Percentiles rank a stretch among this genome's conserved stretches.
Evolutionary conservation across 2,888 invertebrate species (phyloP).

Genomic region (Nomada hirtipes): DNA sequence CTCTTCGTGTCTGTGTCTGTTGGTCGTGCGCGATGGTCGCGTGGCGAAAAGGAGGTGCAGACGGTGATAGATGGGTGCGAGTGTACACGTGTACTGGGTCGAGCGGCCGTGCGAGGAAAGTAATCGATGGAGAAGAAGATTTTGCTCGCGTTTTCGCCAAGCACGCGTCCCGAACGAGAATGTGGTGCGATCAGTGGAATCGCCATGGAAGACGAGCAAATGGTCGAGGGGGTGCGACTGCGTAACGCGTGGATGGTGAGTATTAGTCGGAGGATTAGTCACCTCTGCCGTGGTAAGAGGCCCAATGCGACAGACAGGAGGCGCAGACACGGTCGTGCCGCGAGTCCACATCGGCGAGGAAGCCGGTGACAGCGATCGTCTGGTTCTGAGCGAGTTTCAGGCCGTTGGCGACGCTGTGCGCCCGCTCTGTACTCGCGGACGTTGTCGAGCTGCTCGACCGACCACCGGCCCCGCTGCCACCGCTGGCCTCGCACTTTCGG

Average conservation of each 20-base stretch:
- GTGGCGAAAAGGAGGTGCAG: slow-evolving; percentile 5
- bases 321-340: slow-evolving; percentile 85
- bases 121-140: neutral
- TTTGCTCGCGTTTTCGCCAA: neutral
- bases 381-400: slow-evolving; percentile 90
- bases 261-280: slow-evolving; percentile 76
- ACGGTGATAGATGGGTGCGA: neutral
- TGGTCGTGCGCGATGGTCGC: neutral
- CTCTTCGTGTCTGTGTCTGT: slow-evolving; percentile 34
- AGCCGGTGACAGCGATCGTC: slow-evolving; percentile 90
- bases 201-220: neutral
- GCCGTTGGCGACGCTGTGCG: slow-evolving; percentile 87
- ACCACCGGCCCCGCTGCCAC: slow-evolving; percentile 27
- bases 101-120: slow-evolving; percentile 15
- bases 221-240: neutral
- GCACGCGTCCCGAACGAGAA: neutral
- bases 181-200: neutral
- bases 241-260: neutral
- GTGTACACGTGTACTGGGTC: neutral
- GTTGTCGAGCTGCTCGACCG: slow-evolving; percentile 59
- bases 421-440: slow-evolving; percentile 52
- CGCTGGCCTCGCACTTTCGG: slow-evolving; percentile 40
- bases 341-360: slow-evolving; percentile 86
- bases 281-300: slow-evolving; percentile 89
- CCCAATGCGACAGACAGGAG: slow-evolving; percentile 85